Conservation (phyloP, 2,888 invertebrate species). For the Nymphalis urticae region DNA sequence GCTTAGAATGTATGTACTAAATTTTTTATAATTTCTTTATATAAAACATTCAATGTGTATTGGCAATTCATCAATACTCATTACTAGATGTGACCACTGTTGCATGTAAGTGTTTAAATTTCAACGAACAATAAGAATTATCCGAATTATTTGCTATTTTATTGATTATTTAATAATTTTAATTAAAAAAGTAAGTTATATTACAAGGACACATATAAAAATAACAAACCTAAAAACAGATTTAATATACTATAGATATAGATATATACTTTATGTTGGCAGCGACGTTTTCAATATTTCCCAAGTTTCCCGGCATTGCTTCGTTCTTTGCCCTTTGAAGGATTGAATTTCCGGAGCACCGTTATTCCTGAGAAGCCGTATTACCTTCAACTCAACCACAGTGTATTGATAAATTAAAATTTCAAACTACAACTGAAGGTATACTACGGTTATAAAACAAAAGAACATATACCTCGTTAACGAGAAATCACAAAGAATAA, state of each 20-base stretch:
- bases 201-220: neutral
- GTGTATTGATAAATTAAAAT: conserved; percentile 17
- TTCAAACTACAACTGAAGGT: neutral
- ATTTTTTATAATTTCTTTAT: no score
- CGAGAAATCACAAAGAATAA: no score
- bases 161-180: no score
- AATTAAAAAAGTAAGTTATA: neutral
- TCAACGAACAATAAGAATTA: no score
- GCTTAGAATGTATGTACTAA: no score
- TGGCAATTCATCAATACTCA: no score
- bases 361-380: conserved; percentile 22
- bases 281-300: conserved; percentile 27
- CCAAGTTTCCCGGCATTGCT: conserved; percentile 18
- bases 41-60: no score
- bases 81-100: no score
- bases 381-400: conserved; percentile 14
- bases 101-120: no score
- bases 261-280: conserved; percentile 13
- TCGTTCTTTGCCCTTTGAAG: conserved; percentile 27
- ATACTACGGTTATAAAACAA: neutral
- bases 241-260: no score
- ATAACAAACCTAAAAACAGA: conserved; percentile 4
- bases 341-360: conserved; percentile 24
- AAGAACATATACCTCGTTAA: no score
- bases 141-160: no score